phyloP scores from a whole-genome alignment of 2,888 invertebrate genomes.

The Brachyptera risi region DNA sequence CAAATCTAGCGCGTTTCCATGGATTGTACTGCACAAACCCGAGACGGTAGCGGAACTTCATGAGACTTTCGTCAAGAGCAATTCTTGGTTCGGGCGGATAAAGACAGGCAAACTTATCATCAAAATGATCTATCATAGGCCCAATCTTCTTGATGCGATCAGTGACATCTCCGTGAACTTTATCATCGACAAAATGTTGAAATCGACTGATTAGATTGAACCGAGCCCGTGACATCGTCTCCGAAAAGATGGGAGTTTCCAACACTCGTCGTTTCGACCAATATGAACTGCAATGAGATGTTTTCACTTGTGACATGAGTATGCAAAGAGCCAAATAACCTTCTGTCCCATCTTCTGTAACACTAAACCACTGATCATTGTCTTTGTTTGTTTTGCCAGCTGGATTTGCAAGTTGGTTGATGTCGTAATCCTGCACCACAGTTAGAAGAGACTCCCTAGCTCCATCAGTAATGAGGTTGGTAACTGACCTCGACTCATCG shows the following conservation, averaged over 20 bases:
- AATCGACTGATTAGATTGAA: background rate
- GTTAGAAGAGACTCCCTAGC: no score
- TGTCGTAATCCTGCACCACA: no score
- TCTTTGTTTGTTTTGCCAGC: background rate
- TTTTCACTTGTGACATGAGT: background rate
- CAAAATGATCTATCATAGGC: constrained; percentile 11
- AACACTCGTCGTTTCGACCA: background rate
- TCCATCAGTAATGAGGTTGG: no score
- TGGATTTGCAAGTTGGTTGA: background rate
- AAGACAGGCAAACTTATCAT: constrained; percentile 9
- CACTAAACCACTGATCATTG: background rate
- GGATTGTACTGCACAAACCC: constrained; percentile 21
- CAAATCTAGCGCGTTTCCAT: constrained; percentile 16
- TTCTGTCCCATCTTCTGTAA: background rate
- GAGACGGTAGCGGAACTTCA: constrained; percentile 18
- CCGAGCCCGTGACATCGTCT: background rate
- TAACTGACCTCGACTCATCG: no score
- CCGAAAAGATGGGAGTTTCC: background rate
- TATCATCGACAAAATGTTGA: constrained; percentile 13
- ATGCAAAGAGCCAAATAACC: background rate
- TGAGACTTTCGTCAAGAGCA: constrained; percentile 22
- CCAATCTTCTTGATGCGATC: constrained; percentile 10
- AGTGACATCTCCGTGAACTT: background rate
- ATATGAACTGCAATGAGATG: background rate
- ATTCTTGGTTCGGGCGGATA: constrained; percentile 6